Base-by-base conservation (phyloP, 2,888 invertebrate genomes). In the Xanthorhoe designata region DNA sequence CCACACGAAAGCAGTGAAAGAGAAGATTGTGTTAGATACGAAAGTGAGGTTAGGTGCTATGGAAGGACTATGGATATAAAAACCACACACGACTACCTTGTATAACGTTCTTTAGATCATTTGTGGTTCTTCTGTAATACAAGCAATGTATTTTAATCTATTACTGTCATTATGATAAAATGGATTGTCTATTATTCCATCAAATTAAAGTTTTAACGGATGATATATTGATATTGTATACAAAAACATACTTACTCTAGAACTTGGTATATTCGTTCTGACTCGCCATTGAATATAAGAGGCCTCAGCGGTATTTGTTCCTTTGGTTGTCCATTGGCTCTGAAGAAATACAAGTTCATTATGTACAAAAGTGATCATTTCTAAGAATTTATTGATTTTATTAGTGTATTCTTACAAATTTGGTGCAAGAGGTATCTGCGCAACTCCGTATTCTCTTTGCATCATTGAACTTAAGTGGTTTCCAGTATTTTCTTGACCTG, bases 231-330 rank as follows among this genome's bases (percentile, higher is more conserved):
- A 68, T 60, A 5, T 64, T 61, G 55, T 24, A 10, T 13, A 51
- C 15, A 61, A 32, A 53, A 13, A 32, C 17, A 66, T 84, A 96
- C 96, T 96, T 93, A 96, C 96, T 96, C 96, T 79, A 96, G 91
- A 65, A 96, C 95, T 91, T 96, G 96, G 79, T 96, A 96, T 77
- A 95, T 94, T 81, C 94, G 95, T 73, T 96, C 95, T 9, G 94
- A 91, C 78, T 95, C 95, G 35, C 95, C 95, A 76, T 95, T 95
- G 73, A 96, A 95, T 77, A 96, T 95, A 50, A 97, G 92, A 61
- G 97, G 96, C 79, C 96, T 94, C 78, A 98, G 90, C 56, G 97
- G 98, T 85, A 98, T 97, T 78, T 95, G 96, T 82, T 97, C 97
- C 70, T 92, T 94, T 4, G 91, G 89, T 76, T 92, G 92, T 69